phyloP scores from a whole-genome alignment of 2,888 invertebrate genomes.

The Aphidoletes aphidimyza region DNA sequence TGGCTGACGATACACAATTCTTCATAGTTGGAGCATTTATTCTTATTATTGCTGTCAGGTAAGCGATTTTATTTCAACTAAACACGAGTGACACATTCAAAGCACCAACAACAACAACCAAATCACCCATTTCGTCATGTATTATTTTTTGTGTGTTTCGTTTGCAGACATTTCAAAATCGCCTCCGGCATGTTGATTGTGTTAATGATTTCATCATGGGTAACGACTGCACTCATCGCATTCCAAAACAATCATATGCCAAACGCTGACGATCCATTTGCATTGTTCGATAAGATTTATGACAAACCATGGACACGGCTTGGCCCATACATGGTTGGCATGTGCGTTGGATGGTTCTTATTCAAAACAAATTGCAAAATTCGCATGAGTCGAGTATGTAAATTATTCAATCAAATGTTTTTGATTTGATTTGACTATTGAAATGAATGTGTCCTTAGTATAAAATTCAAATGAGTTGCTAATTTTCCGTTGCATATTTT shows the following conservation, averaged over 20 bases:
- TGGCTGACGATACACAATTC: conserved; percentile 88
- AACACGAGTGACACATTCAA: not conserved
- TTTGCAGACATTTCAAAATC: conserved; percentile 78
- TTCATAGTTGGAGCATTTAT: conserved; percentile 84
- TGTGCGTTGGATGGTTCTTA: conserved; percentile 84
- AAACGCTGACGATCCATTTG: conserved; percentile 81
- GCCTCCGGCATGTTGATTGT: conserved; percentile 74
- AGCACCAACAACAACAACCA: not conserved
- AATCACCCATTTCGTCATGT: not conserved
- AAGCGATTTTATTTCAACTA: conserved; percentile 57
- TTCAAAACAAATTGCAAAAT: conserved; percentile 85
- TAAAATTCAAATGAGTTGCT: conserved; percentile 22
- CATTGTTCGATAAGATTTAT: conserved; percentile 87
- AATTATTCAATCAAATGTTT: conserved; percentile 32
- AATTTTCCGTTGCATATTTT: conserved; percentile 45
- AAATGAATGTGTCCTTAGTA: too few species aligned
- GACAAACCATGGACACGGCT: conserved; percentile 90
- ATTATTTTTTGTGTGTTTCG: not conserved
- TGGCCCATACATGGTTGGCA: conserved; percentile 86
- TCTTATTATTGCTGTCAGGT: conserved; percentile 80
- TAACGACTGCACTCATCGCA: conserved; percentile 83
- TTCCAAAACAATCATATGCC: conserved; percentile 83
- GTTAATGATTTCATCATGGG: conserved; percentile 80
- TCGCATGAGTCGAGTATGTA: conserved; percentile 74
- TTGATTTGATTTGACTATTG: too few species aligned